Evolutionary conservation across 2,113 vertebrate genomes (phyloP), one percentile per base, ranked within the genome.

Genomic region (Erpornis zantholeuca): DNA sequence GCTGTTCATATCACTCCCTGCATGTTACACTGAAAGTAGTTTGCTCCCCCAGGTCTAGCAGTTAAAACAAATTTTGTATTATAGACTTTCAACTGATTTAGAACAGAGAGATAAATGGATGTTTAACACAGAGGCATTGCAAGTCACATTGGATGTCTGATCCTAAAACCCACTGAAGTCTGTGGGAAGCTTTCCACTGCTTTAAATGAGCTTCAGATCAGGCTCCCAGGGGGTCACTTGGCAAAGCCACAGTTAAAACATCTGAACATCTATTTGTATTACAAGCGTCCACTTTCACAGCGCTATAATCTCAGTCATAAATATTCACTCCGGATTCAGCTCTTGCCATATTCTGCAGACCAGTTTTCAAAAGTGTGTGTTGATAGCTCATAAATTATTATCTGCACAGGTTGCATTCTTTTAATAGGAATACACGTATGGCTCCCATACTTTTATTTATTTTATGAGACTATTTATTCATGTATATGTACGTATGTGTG

Each of bases 81-180:
- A 44, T 50, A 97, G 36, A 84, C 22, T 47, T 95, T 94, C 78
- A 38, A n/a, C 36, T 92, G 92, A 81, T 94, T 82, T 70, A 52
- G 68, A 86, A 36, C 42, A 47, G 33, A 95, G 36, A 88, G 63
- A 90, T 70, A 94, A 97, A 93, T 88, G n/a, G 69, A n/a, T 92
- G 29, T 86, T 95, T 94, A 76, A 52, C 5, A 25, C 50, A 47
- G n/a, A 90, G 42, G 5, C 42, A 57, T 15, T 59, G 44, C n/a
- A 76, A 94, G 91, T 47, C 47, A 33, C 38, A 70, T 29, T 82
- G 50, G 27, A 59, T 12, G 28, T 7, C 33, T 68, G 60, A 86
- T 86, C 35, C 73, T 76, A 86, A 92, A 86, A 27, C 28, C 27
- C 25, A 65, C 50, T 59, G 63, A 91, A 88, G 38, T 81, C 71